Evolutionary conservation across 2,797 vertebrate species (phyloP).

Genomic region (Ctenochaetus hawaiiensis): DNA sequence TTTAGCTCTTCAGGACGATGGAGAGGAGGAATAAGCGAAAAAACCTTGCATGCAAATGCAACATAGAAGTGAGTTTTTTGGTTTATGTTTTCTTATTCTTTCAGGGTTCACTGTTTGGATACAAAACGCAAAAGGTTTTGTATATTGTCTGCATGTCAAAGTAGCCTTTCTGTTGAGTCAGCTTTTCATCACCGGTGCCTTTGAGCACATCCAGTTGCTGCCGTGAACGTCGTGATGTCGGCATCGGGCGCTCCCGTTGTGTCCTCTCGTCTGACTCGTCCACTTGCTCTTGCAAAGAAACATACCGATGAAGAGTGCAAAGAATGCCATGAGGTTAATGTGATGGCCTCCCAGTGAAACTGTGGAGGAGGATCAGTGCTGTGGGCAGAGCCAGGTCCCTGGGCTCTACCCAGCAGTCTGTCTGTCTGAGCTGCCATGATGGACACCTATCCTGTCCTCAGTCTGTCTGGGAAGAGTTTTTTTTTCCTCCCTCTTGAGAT

Average conservation of each 20-base stretch:
- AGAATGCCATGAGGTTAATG: constrained; percentile 90
- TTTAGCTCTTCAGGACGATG: constrained; percentile 72
- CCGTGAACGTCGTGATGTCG: constrained; percentile 42
- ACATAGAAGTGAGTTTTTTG: constrained; percentile 87
- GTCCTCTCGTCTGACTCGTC: constrained; percentile 54
- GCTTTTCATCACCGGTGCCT: constrained; percentile 54
- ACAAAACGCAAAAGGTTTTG: constrained; percentile 81
- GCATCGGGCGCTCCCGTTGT: constrained; percentile 38
- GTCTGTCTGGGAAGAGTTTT: constrained; percentile 80
- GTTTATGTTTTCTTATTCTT: constrained; percentile 85
- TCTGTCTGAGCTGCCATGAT: constrained; percentile 86
- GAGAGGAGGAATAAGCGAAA: constrained; percentile 81
- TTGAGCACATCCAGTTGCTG: constrained; percentile 58
- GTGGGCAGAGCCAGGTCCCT: constrained; percentile 80
- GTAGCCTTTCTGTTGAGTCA: constrained; percentile 67
- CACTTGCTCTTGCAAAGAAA: constrained; percentile 79
- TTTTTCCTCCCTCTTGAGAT: constrained; percentile 49
- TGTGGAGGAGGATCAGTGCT: constrained; percentile 83
- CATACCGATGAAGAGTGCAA: constrained; percentile 90
- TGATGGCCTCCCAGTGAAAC: constrained; percentile 84
- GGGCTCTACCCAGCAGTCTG: constrained; percentile 80
- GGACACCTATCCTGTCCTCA: constrained; percentile 84
- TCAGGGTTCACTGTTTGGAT: constrained; percentile 80
- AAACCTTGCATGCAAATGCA: constrained; percentile 88
- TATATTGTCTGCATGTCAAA: constrained; percentile 77